A percentile compares a stretch with the other conserved stretches of the same genome.
These are phyloP conservation scores for Syngnathus floridae DNA, from an alignment of 2,113 vertebrate species.

Conservation along the genomic window DNA sequence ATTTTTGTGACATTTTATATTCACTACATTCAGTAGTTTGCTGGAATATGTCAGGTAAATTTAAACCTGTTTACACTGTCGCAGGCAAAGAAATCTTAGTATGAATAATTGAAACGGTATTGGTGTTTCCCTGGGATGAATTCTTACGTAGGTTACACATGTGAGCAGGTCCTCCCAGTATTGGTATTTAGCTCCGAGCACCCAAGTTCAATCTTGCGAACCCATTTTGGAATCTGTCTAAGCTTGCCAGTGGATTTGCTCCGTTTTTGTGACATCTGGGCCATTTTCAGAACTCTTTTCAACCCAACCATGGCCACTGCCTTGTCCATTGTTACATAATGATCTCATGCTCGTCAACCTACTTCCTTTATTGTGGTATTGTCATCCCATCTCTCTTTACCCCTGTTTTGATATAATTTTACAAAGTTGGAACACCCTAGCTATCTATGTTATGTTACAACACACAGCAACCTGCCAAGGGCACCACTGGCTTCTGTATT, in stretches of 20 bases:
- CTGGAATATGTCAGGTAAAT: not conserved
- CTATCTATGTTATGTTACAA: not conserved
- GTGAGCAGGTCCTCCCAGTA: not conserved
- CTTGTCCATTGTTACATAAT: slow-evolving; percentile 14
- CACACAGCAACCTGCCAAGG: not conserved
- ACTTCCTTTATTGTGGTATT: not conserved
- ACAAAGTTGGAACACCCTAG: slow-evolving; percentile 12
- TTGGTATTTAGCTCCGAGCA: not conserved
- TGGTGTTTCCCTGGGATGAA: not conserved
- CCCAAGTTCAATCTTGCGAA: not conserved
- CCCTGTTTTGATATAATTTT: slow-evolving; percentile 28
- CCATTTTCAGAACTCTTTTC: slow-evolving; percentile 4
- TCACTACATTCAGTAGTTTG: not conserved
- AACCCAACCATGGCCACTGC: slow-evolving; percentile 2
- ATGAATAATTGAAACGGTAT: not conserved
- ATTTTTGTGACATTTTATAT: not conserved
- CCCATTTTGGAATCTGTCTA: not conserved
- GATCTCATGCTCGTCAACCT: slow-evolving; percentile 25
- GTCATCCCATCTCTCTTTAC: slow-evolving; percentile 4
- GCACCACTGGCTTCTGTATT: not conserved
- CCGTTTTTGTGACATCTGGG: slow-evolving; percentile 10
- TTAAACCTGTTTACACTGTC: not conserved
- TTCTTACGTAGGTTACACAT: not conserved
- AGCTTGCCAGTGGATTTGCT: slow-evolving; percentile 3
- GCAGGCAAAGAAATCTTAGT: not conserved